Percentiles rank a stretch among this genome's conserved stretches.
Conservation (phyloP, 64 coral and sea anemone species). For the Pachyseris speciosa region DNA sequence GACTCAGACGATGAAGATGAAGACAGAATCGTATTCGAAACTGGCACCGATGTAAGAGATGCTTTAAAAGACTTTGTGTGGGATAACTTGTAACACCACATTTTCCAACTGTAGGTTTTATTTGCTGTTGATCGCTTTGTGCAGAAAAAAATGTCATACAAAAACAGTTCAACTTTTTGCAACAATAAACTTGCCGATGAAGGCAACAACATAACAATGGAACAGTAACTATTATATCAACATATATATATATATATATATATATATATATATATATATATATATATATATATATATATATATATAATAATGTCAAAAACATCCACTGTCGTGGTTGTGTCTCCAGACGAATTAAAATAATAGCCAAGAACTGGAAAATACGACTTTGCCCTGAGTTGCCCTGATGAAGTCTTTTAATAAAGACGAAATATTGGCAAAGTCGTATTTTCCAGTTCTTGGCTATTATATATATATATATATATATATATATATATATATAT, state of each 20-base stretch:
- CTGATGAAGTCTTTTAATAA: no score
- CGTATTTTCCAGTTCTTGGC: no score
- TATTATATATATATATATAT: no score
- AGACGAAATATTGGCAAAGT: no score
- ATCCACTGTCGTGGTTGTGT: no score
- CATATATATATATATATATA: not conserved
- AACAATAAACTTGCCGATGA: not conserved
- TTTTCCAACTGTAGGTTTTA: not conserved
- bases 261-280: no score
- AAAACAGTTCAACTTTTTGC: conserved; percentile 2
- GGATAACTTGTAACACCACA: conserved; percentile 18
- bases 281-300: no score
- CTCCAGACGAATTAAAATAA: no score
- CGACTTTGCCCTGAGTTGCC: no score
- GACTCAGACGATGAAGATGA: not conserved
- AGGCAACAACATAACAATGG: not conserved
- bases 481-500: no score
- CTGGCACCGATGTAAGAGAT: not conserved
- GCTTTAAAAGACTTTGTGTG: conserved; percentile 14
- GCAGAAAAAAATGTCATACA: not conserved
- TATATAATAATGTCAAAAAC: no score
- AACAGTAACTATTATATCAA: not conserved
- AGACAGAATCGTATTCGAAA: conserved; percentile 4
- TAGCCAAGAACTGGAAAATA: no score
- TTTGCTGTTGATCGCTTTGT: conserved; percentile 3